phyloP scores from a whole-genome alignment of 1,140 invertebrate genomes.

The Orchesella cincta region DNA sequence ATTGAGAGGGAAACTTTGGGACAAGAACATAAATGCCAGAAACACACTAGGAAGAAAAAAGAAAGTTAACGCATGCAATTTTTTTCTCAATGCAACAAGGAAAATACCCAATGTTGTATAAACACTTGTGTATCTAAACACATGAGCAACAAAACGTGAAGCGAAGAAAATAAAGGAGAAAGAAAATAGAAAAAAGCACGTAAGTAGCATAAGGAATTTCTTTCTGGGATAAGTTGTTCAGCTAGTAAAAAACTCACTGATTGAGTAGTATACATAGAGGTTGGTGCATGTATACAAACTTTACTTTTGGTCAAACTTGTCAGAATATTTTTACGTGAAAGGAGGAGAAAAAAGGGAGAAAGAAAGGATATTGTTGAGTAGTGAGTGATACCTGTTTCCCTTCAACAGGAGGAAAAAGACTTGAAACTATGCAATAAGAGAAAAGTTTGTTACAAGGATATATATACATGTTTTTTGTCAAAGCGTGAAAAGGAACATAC shows the following conservation, averaged over 20 bases:
- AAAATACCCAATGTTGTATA: neutral
- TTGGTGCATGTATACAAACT: slow-evolving; percentile 26
- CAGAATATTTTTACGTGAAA: slow-evolving; percentile 24
- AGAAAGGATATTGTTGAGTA: slow-evolving; percentile 30
- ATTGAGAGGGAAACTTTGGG: neutral
- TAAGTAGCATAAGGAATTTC: slow-evolving; percentile 24
- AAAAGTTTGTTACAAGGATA: neutral
- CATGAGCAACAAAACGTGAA: neutral
- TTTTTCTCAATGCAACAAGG: neutral
- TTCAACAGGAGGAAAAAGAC: slow-evolving; percentile 19
- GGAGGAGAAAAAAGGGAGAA: slow-evolving; percentile 20
- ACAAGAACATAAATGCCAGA: slow-evolving; percentile 19
- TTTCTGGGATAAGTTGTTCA: slow-evolving; percentile 16
- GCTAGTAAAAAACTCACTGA: slow-evolving; percentile 16
- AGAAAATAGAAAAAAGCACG: slow-evolving; percentile 5
- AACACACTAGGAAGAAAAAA: slow-evolving; percentile 4
- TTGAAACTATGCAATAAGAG: slow-evolving; percentile 28
- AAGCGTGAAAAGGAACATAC: neutral
- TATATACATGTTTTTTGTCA: slow-evolving; percentile 7
- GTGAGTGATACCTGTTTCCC: slow-evolving; percentile 16
- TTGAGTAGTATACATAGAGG: too few species aligned
- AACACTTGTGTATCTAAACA: neutral
- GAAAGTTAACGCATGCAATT: neutral
- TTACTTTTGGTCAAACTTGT: slow-evolving; percentile 21
- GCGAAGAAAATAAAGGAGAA: neutral